These are phyloP conservation scores for Pissodes strobi DNA, from an alignment of 1,140 invertebrate genomes.

Conservation along the genomic window DNA sequence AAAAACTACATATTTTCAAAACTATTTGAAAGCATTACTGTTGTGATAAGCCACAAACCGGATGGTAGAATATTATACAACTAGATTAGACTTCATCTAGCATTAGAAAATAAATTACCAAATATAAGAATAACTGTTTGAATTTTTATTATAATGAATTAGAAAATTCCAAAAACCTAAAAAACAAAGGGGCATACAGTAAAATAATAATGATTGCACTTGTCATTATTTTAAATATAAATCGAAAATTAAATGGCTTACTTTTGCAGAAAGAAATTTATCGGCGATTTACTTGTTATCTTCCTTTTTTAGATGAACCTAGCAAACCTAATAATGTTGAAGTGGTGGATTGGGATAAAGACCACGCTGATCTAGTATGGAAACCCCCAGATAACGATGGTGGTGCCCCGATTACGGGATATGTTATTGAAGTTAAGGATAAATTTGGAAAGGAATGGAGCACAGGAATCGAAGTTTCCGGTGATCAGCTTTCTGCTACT, in stretches of 20 bases:
- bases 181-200: too few species aligned
- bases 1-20: neutral
- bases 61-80: too few species aligned
- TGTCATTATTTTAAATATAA: too few species aligned
- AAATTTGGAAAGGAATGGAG: slow-evolving; percentile 91
- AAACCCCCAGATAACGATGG: slow-evolving; percentile 88
- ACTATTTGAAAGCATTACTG: neutral
- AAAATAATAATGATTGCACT: too few species aligned
- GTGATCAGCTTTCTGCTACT: slow-evolving; percentile 74
- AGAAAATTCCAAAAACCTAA: too few species aligned
- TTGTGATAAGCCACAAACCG: neutral
- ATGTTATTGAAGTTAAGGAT: slow-evolving; percentile 92
- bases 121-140: too few species aligned
- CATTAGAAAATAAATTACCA: too few species aligned
- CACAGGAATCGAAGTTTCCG: slow-evolving; percentile 77
- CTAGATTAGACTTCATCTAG: too few species aligned
- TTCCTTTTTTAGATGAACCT: slow-evolving; percentile 72
- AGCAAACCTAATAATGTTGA: slow-evolving; percentile 89
- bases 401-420: slow-evolving; percentile 92
- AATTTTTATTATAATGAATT: too few species aligned
- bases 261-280: too few species aligned
- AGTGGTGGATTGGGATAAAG: slow-evolving; percentile 94
- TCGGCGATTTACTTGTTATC: neutral
- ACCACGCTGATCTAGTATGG: slow-evolving; percentile 93
- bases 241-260: too few species aligned